phyloP scores from a whole-genome alignment of 1,140 invertebrate species.

The Tetragnatha versicolor region DNA sequence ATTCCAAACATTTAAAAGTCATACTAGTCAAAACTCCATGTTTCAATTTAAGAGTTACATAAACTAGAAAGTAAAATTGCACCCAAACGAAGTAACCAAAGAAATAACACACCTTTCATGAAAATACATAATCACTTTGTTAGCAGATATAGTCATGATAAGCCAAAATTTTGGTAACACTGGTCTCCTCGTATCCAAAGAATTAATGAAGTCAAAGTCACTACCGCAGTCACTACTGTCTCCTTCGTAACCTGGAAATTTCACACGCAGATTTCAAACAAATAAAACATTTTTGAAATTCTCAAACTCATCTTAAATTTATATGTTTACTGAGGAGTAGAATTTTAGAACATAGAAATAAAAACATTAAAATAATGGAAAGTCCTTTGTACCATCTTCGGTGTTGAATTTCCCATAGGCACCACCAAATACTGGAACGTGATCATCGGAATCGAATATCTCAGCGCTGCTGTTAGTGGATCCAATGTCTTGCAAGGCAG shows the following conservation, averaged over 20 bases:
- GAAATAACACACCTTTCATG: slow-evolving; percentile 67
- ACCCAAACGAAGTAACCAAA: too few relatives aligned
- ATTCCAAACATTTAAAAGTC: neutral
- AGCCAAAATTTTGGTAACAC: slow-evolving; percentile 79
- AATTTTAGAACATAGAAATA: neutral
- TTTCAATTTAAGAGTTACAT: neutral
- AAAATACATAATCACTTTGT: slow-evolving; percentile 74
- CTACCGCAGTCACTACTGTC: slow-evolving; percentile 72
- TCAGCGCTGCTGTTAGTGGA: neutral
- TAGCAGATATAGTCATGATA: slow-evolving; percentile 71
- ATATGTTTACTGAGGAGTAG: neutral
- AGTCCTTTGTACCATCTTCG: slow-evolving; percentile 63
- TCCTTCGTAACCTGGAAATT: slow-evolving; percentile 68
- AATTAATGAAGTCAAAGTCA: slow-evolving; percentile 71
- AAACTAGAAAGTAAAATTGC: neutral
- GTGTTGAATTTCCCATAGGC: slow-evolving; percentile 64
- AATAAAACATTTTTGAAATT: too few relatives aligned
- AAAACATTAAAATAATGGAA: neutral
- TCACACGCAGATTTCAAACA: too few relatives aligned
- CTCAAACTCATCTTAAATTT: too few relatives aligned
- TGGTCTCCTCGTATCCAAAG: slow-evolving; percentile 67
- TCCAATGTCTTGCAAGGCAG: neutral
- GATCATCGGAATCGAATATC: slow-evolving; percentile 10
- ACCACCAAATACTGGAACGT: slow-evolving; percentile 65
- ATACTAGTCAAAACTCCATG: too few relatives aligned